Base-by-base conservation (phyloP, 2,797 vertebrate genomes). In the Coendou prehensilis region DNA sequence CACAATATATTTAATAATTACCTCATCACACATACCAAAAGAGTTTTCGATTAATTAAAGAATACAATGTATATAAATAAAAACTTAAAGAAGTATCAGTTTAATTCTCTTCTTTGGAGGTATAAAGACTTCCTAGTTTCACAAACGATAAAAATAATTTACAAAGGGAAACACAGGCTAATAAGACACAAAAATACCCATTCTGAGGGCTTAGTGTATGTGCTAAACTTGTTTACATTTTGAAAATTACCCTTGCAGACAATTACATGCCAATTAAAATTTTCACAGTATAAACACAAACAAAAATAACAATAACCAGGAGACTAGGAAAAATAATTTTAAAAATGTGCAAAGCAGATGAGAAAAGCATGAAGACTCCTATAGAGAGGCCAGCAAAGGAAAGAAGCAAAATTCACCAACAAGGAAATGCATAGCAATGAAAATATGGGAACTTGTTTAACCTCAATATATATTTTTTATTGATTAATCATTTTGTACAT, bases 1-100 rank as follows among this genome's bases (percentile, higher is more conserved):
- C 26, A 85, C 8, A 52, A 50, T 63, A 18, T 59, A 79, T 87
- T 93, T 94, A 86, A 71, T 93, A 93, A 95, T 82, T 79, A 76
- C 28, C 45, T 93, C 61, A 92, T 83, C 63, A n/a, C 26, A 28
- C 8, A 83, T 37, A 30, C 8, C 57, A 80, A 96, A 86, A 75
- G 37, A 26, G 41, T 78, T 75, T 89, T 86, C 23, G 59, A 57
- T 54, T 81, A 88, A 92, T 69, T 87, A 82, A 83, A 93, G 76
- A 91, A 94, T 54, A 56, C 47, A 84, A 71, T 14, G 22, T 63
- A 90, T 73, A 88, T 84, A 90, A 93, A 84, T 84, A 86, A 80
- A 95, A 91, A 90, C n/a, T 73, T 87, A 78, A 83, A 73, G 13
- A 84, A 30, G 10, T 45, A 54, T 95, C 47, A 11, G 8, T 85